Base-by-base conservation (phyloP, 2,888 invertebrate genomes). In the Chaitophorus viminalis region DNA sequence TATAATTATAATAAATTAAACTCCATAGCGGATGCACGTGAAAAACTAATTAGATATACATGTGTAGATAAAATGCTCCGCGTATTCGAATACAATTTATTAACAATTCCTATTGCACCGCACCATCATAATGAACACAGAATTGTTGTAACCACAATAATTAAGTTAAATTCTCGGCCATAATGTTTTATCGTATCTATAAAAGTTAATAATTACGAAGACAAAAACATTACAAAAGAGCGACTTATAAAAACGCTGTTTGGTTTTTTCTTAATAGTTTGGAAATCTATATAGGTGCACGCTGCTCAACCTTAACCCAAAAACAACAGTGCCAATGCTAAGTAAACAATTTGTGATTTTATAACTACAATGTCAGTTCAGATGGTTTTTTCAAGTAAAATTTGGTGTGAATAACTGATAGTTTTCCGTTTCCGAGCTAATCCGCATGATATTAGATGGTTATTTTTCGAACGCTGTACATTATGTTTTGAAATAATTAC, bases 281-380 rank as follows among this genome's bases (percentile, higher is more conserved):
- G n/a, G n/a, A 54, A 72, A n/a, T n/a, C n/a, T 52, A 1, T 33
- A 33, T 33, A 17, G 14, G 36, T 14, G 25, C 11, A 68, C 11
- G 18, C n/a, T 72, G 18, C n/a, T 72, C 72, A 82, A 33, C 52
- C 82, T 82, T 82, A 70, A 82, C 72, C 82, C n/a, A 72, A 72
- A 82, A 54, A 82, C 31, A 82, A 52, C 17, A 52, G 46, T 82
- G 52, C 18, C 72, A 72, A 54, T 54, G 33, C 72, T 72, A n/a
- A 72, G 72, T 82, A 82, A 72, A 72, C 52, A 54, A 52, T 54
- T 33, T n/a, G 17, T n/a, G n/a, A 33, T 31, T n/a, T 25, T 3
- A 9, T 18, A n/a, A n/a, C 33, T 33, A 82, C 21, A 4, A 21
- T 29, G 21, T 46, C 18, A 25, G 14, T 3, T 60, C 60, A 1